Evolutionary conservation across 2,797 vertebrate species (phyloP), one percentile per base, ranked within the genome.

Genomic region (Epinephelus malabaricus): DNA sequence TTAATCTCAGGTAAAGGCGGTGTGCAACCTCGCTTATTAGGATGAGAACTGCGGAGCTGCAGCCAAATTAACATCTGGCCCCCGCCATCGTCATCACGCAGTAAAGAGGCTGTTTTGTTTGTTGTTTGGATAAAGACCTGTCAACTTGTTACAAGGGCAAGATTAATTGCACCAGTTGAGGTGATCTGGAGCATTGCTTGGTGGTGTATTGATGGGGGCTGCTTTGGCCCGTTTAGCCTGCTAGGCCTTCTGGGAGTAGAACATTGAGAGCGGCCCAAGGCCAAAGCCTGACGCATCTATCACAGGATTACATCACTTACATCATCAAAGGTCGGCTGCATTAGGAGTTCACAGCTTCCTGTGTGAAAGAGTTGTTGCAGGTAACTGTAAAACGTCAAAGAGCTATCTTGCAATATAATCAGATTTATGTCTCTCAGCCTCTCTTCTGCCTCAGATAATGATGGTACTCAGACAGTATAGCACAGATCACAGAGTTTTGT

Each of bases 1-100:
- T 79, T 89, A 86, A 92, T 91, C 87, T 87, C 84, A 91, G 90
- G 86, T 92, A 83, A 88, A 86, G 81, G 72, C 53, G 38, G 75
- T 10, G 64, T 83, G 74, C 76, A 58, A 49, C 51, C 68, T 67
- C 15, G 18, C 43, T 84, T 86, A 76, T 84, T 77, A 64, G 73
- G 62, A 76, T 47, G 64, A 72, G 76, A 81, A 72, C 73, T 72
- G 45, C 60, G 62, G 62, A 46, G 51, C 60, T 51, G 17, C 70
- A 79, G 69, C 53, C 47, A 83, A 86, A 85, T 85, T 85, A 85
- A 72, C 85, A 83, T 78, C 69, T 71, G 73, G 69, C 75, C 78
- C 63, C 60, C 2, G 11, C 55, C 19, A 65, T 76, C 54, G 10
- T 72, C 70, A 81, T 78, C 65, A 62, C 25, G 21, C 47, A 17